phyloP scores from a whole-genome alignment of 92 coral and sea anemone genomes.

The Virgularia gustaviana region DNA sequence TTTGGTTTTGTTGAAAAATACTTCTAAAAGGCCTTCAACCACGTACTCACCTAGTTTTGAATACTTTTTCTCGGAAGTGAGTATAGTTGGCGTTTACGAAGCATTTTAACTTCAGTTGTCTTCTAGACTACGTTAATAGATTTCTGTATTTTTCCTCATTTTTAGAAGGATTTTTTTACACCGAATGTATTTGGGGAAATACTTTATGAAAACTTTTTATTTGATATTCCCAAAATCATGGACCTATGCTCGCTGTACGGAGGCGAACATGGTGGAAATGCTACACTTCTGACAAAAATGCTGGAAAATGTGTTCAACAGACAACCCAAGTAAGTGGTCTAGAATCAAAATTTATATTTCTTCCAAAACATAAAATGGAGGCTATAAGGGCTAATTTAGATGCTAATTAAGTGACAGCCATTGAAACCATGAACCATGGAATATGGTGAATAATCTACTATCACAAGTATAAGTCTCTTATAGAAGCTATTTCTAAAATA shows the following conservation, averaged over 20 bases:
- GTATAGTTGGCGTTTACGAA: too few relatives aligned
- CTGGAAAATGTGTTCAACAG: constrained; percentile 78
- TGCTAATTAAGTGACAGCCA: constrained; percentile 28
- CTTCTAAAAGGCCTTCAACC: too few relatives aligned
- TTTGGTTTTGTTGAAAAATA: too few relatives aligned
- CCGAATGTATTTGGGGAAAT: constrained; percentile 82
- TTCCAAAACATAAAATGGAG: constrained; percentile 27
- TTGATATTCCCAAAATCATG: constrained; percentile 92
- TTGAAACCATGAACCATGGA: not conserved
- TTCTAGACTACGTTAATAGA: too few relatives aligned
- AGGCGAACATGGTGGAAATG: constrained; percentile 59
- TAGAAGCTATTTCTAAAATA: too few relatives aligned
- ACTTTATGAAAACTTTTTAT: constrained; percentile 78
- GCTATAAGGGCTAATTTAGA: constrained; percentile 33
- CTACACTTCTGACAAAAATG: constrained; percentile 73
- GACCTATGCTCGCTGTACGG: constrained; percentile 93
- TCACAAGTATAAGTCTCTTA: too few relatives aligned
- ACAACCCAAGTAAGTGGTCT: constrained; percentile 95
- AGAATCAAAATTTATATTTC: constrained; percentile 9
- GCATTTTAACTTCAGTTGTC: too few relatives aligned
- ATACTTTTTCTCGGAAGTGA: too few relatives aligned
- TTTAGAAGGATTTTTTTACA: constrained; percentile 72
- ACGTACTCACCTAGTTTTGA: too few relatives aligned
- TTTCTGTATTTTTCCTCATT: constrained; percentile 5
- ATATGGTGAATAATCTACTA: too few relatives aligned